Percentiles rank a stretch among this genome's conserved stretches.
Evolutionary conservation across 2,113 vertebrate species (phyloP).

Genomic region (Corythaeola cristata): DNA sequence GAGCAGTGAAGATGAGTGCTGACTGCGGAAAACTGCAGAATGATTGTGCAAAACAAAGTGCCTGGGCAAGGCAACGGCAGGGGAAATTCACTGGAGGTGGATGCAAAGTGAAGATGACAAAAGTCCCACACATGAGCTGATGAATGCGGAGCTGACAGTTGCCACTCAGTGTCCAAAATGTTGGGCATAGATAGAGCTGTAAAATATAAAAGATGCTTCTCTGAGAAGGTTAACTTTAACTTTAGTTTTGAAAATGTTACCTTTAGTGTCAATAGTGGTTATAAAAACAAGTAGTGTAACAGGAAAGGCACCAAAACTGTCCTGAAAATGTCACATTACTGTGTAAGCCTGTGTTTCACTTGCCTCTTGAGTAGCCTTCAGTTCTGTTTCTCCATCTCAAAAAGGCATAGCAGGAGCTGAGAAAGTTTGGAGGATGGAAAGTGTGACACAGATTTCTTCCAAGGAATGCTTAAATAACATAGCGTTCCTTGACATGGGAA

Average conservation of each 20-base stretch:
- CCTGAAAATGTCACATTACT: background rate
- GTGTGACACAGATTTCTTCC: too few species aligned
- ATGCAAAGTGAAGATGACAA: background rate
- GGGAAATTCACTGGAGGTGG: background rate
- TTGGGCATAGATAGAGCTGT: background rate
- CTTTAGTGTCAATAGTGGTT: background rate
- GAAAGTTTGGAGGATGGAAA: background rate
- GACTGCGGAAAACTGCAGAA: background rate
- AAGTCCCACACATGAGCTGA: rapidly evolving
- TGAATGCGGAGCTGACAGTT: background rate
- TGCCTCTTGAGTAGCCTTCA: background rate
- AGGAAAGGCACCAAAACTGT: background rate
- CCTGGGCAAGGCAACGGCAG: background rate
- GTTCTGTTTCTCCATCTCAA: background rate
- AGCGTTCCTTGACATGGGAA: background rate
- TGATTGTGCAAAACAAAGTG: background rate
- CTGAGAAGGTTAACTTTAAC: background rate
- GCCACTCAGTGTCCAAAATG: background rate
- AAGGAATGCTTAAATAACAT: background rate
- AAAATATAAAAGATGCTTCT: background rate
- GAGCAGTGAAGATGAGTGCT: background rate
- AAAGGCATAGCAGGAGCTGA: background rate
- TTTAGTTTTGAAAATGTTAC: background rate
- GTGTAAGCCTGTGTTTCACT: background rate
- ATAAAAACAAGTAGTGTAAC: background rate